Conservation (phyloP, 1,140 invertebrate species). For the Capitella teleta region DNA sequence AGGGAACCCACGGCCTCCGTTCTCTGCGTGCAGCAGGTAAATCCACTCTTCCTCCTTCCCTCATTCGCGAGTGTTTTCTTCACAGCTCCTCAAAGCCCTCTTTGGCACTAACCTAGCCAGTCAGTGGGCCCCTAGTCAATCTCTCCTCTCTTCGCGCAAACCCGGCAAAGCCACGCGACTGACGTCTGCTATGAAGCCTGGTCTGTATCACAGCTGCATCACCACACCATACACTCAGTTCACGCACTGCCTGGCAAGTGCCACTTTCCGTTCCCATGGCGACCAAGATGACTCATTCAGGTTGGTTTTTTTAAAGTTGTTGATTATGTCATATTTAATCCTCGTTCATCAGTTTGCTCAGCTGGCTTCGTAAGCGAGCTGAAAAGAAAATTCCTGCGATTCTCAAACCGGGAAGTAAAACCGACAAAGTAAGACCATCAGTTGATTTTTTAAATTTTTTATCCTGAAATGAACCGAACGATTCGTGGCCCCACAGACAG, state of each 20-base stretch:
- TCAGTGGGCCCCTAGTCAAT: constrained; percentile 46
- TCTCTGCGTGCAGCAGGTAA: constrained; percentile 63
- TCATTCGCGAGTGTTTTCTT: constrained; percentile 3
- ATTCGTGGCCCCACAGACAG: constrained; percentile 40
- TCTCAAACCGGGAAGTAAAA: constrained; percentile 34
- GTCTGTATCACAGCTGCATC: constrained; percentile 43
- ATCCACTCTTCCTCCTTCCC: background rate
- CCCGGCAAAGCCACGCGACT: constrained; percentile 24
- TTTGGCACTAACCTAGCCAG: constrained; percentile 67
- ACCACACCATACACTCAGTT: constrained; percentile 41
- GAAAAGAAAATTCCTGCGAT: constrained; percentile 40
- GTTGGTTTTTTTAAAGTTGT: constrained; percentile 13
- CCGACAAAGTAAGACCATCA: constrained; percentile 29
- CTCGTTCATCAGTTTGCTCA: constrained; percentile 23
- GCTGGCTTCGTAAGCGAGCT: constrained; percentile 37
- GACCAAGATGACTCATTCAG: constrained; percentile 28
- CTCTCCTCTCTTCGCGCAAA: constrained; percentile 16
- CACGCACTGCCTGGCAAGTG: constrained; percentile 35
- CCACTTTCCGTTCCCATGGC: constrained; percentile 24
- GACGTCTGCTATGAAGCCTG: constrained; percentile 23
- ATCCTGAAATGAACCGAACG: no score
- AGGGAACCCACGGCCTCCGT: constrained; percentile 60
- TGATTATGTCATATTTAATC: background rate
- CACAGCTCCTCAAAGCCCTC: constrained; percentile 64
- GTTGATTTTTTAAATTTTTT: background rate